Evolutionary conservation across 2,797 vertebrate genomes (phyloP), one percentile per base, ranked within the genome.

Genomic region (Sandelia bainsii): DNA sequence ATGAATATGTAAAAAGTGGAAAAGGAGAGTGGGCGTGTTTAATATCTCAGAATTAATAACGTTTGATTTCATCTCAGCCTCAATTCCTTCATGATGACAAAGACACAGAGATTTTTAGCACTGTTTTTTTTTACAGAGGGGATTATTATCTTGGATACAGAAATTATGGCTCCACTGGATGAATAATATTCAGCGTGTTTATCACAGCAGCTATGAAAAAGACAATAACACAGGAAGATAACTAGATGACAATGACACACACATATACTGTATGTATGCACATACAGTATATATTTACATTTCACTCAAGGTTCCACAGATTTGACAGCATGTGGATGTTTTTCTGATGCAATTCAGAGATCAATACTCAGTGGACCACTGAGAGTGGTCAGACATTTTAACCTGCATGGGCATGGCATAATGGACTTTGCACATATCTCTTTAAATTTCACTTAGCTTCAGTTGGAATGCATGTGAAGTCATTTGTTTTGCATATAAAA

Each of bases 11-110:
- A 89, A 87, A 88, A 87, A 73, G 73, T 45, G 39, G 75, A 66
- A 78, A 83, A 56, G 62, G 70, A 62, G 80, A 81, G 84, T 89
- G 88, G 89, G 87, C 68, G 81, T 89, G 81, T 92, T 89, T 90
- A 92, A 92, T 91, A 91, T 87, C n/a, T 16, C 69, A 62, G 75
- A 90, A 93, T 93, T 85, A 89, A 91, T 90, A 86, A 83, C 49
- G 56, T 84, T 87, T 87, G 78, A 87, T 90, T 87, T 82, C 9
- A 20, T 76, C 68, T 67, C 50, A 29, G 68, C 64, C 66, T 80
- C 69, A 27, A 62, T 71, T 74, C 8, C 42, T 70, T 57, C 63
- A 32, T 37, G 5, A 83, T 72, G 75, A 68, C 50, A 56, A 37
- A 66, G 42, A 34, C 20, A n/a, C 1, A 0, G 10, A 45, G 64